A percentile compares a stretch with the other conserved stretches of the same genome.
Conservation (phyloP, 2,113 vertebrate species). For the Chloebia gouldiae region DNA sequence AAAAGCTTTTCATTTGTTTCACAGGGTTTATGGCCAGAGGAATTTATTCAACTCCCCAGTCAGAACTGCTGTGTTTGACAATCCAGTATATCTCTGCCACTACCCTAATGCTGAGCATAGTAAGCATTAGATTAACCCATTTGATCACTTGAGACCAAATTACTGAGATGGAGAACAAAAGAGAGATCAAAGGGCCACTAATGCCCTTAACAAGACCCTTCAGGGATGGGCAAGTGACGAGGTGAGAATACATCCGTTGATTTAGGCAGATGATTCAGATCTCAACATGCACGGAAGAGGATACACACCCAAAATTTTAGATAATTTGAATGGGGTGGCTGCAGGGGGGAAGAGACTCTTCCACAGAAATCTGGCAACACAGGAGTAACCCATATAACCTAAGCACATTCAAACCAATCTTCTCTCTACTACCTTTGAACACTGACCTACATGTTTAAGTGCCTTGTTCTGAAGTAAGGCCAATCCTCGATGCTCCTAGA, state of each 20-base stretch:
- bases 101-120: background rate
- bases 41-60: background rate
- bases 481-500: background rate
- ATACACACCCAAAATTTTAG: conserved; percentile 17
- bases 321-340: background rate
- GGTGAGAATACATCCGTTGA: background rate
- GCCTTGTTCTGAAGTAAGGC: background rate
- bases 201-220: conserved; percentile 23
- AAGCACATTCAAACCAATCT: background rate
- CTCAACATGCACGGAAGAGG: conserved; percentile 29
- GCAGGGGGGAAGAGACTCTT: background rate
- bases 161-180: conserved; percentile 8
- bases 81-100: background rate
- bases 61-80: background rate
- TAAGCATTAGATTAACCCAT: background rate
- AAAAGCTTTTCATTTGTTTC: background rate
- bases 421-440: background rate
- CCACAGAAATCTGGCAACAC: background rate
- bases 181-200: conserved; percentile 32
- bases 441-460: background rate
- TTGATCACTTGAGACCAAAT: background rate
- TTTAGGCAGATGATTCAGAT: conserved; percentile 27
- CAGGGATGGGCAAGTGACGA: background rate
- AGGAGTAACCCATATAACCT: background rate
- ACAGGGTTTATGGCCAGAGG: background rate